Evolutionary conservation across 2,888 invertebrate genomes (phyloP), one percentile per base, ranked within the genome.

Genomic region (Diaphora mendica): DNA sequence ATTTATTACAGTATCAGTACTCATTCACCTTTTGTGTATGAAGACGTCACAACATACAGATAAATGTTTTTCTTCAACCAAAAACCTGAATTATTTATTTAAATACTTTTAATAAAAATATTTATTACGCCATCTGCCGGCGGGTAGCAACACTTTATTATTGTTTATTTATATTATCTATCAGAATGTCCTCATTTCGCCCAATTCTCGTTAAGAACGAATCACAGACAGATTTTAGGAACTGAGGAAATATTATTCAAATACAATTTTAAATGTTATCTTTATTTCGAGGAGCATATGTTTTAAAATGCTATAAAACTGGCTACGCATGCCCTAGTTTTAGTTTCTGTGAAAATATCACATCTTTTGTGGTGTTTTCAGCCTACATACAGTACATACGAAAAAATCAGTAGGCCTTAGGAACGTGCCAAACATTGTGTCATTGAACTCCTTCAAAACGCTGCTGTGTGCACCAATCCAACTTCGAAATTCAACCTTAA

Each of bases 391-490:
- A 83, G 85, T 80, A 86, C 87, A 82, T 84, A 87, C 88, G 86
- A 92, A 94, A 93, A 73, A 94, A 92, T 92, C 88, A 87, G 91
- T 91, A 90, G 92, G 92, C 92, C 87, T 80, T 85, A 82, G 84
- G 85, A 87, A 89, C 91, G 93, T 94, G 94, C 95, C 94, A 95
- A 95, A 94, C 93, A 89, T 82, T 87, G 90, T 91, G 95, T 94
- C 95, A 93, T 89, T 94, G 95, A 95, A 94, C 95, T 86, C 89
- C 85, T 88, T 91, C 91, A 89, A 87, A 94, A 94, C 90, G 89
- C 90, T 91, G 91, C 90, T 89, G 89, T 89, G 86, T 83, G 78
- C 73, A 76, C 70, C 59, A 73, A 39, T 71, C 71, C 77, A 71
- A 78, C 68, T 78, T 76, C 84, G 74, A 93, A 91, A 90, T 87